Conservation (phyloP, 1,140 invertebrate genomes). For the Papilio dardanus region DNA sequence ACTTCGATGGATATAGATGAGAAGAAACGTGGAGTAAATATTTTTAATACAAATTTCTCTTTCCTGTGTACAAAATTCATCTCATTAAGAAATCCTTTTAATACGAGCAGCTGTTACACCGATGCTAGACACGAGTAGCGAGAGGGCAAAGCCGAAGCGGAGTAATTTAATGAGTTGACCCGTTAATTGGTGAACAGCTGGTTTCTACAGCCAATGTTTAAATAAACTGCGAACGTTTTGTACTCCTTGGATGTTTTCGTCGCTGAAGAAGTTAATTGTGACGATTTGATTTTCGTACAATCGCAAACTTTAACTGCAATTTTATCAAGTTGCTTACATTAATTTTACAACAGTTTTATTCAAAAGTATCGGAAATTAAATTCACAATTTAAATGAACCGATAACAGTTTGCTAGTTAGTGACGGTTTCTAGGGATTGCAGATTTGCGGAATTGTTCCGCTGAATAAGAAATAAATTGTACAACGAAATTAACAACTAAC, state of each 20-base stretch:
- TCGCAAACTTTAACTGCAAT: constrained; percentile 16
- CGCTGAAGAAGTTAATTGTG: constrained; percentile 10
- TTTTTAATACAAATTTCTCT: constrained; percentile 27
- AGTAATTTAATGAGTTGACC: constrained; percentile 69
- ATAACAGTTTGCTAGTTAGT: background rate
- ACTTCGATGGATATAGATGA: background rate
- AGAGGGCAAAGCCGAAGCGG: constrained; percentile 46
- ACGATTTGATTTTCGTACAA: background rate
- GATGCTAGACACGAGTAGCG: constrained; percentile 41
- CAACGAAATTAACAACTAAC: background rate
- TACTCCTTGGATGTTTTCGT: constrained; percentile 10
- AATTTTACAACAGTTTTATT: background rate
- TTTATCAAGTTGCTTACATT: background rate
- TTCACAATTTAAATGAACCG: background rate
- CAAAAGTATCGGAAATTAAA: background rate
- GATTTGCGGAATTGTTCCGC: background rate
- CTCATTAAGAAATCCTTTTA: constrained; percentile 38
- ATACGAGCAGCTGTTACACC: constrained; percentile 33
- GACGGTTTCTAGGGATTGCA: background rate
- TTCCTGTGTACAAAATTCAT: constrained; percentile 35
- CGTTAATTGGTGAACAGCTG: constrained; percentile 67
- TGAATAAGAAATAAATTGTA: background rate
- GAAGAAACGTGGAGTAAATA: background rate
- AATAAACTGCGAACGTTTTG: constrained; percentile 54
- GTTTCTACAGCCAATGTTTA: constrained; percentile 62